A percentile compares a stretch with the other conserved stretches of the same genome.
Evolutionary conservation across 2,113 vertebrate genomes (phyloP).

Genomic region (Rhinoderma darwinii): DNA sequence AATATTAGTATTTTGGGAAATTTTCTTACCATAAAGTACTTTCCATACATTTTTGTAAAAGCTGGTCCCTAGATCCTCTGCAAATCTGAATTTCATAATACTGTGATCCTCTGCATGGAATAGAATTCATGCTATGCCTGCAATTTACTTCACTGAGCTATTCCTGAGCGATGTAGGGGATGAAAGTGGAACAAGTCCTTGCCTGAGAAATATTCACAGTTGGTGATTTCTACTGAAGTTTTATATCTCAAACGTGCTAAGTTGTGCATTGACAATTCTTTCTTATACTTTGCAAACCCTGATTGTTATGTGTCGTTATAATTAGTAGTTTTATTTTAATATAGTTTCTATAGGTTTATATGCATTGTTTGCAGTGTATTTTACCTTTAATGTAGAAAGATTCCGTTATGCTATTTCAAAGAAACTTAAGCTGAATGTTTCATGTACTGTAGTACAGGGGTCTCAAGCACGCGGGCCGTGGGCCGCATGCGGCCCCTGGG

Average conservation of each 20-base stretch:
- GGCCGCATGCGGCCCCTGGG: too few relatives aligned
- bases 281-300: not conserved
- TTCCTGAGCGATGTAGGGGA: slow-evolving; percentile 19
- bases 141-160: slow-evolving; percentile 24
- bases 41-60: not conserved
- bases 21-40: not conserved
- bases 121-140: slow-evolving; percentile 30
- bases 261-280: not conserved
- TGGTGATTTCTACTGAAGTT: slow-evolving; percentile 36
- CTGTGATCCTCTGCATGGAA: slow-evolving; percentile 29
- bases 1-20: not conserved
- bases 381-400: not conserved
- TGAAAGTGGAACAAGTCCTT: slow-evolving; percentile 27
- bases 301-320: too few relatives aligned
- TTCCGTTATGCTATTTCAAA: not conserved
- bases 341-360: not conserved
- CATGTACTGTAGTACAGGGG: too few relatives aligned
- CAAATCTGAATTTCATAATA: not conserved
- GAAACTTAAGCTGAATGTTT: not conserved
- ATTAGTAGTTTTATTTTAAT: not conserved
- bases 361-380: not conserved
- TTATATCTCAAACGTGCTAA: slow-evolving; percentile 8
- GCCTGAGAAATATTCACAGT: slow-evolving; percentile 39
- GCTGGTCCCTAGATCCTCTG: slow-evolving; percentile 14
- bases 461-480: too few relatives aligned